Conservation (phyloP, 2,797 vertebrate species). For the Lophius americanus region DNA sequence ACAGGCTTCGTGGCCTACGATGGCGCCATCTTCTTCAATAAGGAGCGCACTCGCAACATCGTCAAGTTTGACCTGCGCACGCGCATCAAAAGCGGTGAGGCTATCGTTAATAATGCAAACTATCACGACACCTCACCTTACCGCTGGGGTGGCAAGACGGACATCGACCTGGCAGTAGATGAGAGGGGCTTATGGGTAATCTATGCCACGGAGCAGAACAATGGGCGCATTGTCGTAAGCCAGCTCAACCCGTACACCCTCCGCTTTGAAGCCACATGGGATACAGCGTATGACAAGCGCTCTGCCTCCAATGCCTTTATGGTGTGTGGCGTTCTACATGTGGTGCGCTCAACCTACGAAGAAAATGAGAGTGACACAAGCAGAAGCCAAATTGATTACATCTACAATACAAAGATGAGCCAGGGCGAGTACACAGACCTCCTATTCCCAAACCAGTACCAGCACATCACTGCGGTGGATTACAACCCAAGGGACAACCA, state of each 20-base stretch:
- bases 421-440: slow-evolving; percentile 91
- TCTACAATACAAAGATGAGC: slow-evolving; percentile 94
- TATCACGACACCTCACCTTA: slow-evolving; percentile 99
- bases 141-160: slow-evolving; percentile 98
- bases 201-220: slow-evolving; percentile 98
- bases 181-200: slow-evolving; percentile 98
- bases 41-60: slow-evolving; percentile 97
- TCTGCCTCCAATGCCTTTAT: slow-evolving; percentile 98
- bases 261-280: slow-evolving; percentile 96
- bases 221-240: slow-evolving; percentile 97
- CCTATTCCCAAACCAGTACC: slow-evolving; percentile 97
- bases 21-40: slow-evolving; percentile 98
- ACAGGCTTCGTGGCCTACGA: slow-evolving; percentile 98
- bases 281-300: slow-evolving; percentile 95
- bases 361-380: slow-evolving; percentile 95
- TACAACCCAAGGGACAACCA: slow-evolving; percentile 99
- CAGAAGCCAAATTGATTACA: slow-evolving; percentile 93
- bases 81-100: slow-evolving; percentile 98
- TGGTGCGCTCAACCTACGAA: slow-evolving; percentile 96
- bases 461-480: slow-evolving; percentile 98
- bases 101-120: slow-evolving; percentile 98
- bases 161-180: slow-evolving; percentile 97
- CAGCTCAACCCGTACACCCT: slow-evolving; percentile 98
- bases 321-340: slow-evolving; percentile 96
- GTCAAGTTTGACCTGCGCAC: slow-evolving; percentile 99